phyloP scores from a whole-genome alignment of 2,888 invertebrate species.

The Hyalella azteca region DNA sequence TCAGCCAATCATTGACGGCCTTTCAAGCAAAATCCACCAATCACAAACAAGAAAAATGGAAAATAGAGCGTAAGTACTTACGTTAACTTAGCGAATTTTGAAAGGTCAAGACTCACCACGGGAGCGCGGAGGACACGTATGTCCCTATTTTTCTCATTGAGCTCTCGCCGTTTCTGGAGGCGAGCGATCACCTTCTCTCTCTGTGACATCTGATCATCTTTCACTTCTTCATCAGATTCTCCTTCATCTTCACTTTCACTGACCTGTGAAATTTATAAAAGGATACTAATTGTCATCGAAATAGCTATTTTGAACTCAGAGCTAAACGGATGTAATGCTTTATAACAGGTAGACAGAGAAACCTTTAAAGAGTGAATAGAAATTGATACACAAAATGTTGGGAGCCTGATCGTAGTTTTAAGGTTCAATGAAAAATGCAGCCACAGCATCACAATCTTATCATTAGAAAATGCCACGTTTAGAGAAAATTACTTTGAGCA shows the following conservation, averaged over 20 bases:
- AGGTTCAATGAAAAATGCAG: too few species aligned
- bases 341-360: background rate
- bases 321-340: background rate
- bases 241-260: background rate
- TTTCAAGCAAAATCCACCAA: too few species aligned
- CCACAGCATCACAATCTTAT: too few species aligned
- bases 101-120: constrained; percentile 69
- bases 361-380: background rate
- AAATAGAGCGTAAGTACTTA: too few species aligned
- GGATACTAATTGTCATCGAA: too few species aligned
- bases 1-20: too few species aligned
- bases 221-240: constrained; percentile 41
- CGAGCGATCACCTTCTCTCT: constrained; percentile 75
- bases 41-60: too few species aligned
- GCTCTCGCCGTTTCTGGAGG: constrained; percentile 75
- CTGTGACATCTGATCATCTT: constrained; percentile 40
- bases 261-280: background rate
- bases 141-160: constrained; percentile 73
- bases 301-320: background rate
- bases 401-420: too few species aligned
- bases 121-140: constrained; percentile 84
- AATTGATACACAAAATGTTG: constrained; percentile 44
- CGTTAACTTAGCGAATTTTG: too few species aligned
- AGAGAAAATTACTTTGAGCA: too few species aligned
- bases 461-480: too few species aligned